Evolutionary conservation across 1,140 invertebrate genomes (phyloP).

Genomic region (Apis florea): DNA sequence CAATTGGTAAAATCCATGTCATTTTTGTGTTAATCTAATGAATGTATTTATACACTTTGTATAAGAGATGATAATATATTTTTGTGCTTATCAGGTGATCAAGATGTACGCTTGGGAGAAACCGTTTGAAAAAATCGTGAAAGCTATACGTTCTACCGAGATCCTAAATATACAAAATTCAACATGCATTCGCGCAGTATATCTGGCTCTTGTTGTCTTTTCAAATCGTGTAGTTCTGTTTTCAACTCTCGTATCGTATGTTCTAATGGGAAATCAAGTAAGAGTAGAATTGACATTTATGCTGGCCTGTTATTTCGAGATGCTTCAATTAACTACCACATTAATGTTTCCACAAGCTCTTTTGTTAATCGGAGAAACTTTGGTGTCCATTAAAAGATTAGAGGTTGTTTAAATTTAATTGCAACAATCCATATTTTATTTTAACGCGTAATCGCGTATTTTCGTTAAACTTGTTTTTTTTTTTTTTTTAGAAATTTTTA

Average conservation of each 20-base stretch:
- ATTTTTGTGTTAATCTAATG: not conserved
- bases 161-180: constrained; percentile 85
- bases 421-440: not conserved
- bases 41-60: not conserved
- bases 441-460: no score
- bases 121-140: constrained; percentile 83
- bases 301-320: constrained; percentile 86
- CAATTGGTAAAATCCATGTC: no score
- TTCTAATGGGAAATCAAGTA: constrained; percentile 84
- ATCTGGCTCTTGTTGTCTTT: constrained; percentile 86
- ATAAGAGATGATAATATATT: not conserved
- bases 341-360: constrained; percentile 88
- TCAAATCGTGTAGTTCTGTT: constrained; percentile 88
- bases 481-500: constrained; percentile 81
- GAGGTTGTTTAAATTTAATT: constrained; percentile 57
- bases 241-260: constrained; percentile 86
- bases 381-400: constrained; percentile 85
- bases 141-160: constrained; percentile 82
- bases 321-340: constrained; percentile 83
- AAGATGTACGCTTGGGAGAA: constrained; percentile 92
- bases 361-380: constrained; percentile 83
- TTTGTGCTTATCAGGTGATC: constrained; percentile 78
- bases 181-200: constrained; percentile 87
- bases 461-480: constrained; percentile 61
- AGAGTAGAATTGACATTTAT: constrained; percentile 84